Evolutionary conservation across 1,140 invertebrate species (phyloP).

Genomic region (Agrilus planipennis): DNA sequence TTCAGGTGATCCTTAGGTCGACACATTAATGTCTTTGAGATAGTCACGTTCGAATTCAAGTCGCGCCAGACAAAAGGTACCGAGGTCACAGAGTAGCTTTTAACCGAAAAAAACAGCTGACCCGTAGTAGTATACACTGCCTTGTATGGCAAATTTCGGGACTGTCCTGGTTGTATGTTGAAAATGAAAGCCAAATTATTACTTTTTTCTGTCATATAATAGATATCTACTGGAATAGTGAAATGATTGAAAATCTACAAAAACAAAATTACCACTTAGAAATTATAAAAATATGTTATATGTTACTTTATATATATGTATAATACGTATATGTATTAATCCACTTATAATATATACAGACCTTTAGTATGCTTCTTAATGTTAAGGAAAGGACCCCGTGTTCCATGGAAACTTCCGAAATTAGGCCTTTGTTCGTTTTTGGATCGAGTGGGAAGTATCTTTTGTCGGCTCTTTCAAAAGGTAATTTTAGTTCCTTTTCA

Average conservation of each 20-base stretch:
- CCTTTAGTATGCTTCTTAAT: slow-evolving; percentile 60
- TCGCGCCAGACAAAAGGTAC: slow-evolving; percentile 66
- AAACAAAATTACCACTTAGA: slow-evolving; percentile 7
- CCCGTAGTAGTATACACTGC: slow-evolving; percentile 76
- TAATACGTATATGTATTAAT: slow-evolving; percentile 3
- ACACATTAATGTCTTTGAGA: slow-evolving; percentile 53
- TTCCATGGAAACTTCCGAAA: slow-evolving; percentile 55
- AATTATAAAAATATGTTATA: background rate
- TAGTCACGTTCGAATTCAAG: slow-evolving; percentile 53
- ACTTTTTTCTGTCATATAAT: slow-evolving; percentile 62
- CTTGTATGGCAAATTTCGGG: slow-evolving; percentile 69
- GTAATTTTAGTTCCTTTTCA: slow-evolving; percentile 51
- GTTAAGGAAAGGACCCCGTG: slow-evolving; percentile 59
- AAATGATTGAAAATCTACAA: slow-evolving; percentile 76
- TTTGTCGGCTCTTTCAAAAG: slow-evolving; percentile 77
- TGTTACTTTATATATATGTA: background rate
- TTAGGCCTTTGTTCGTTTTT: slow-evolving; percentile 56
- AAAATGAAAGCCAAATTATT: slow-evolving; percentile 63
- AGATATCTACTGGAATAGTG: slow-evolving; percentile 64
- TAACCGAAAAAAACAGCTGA: slow-evolving; percentile 76
- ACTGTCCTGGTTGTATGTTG: slow-evolving; percentile 49
- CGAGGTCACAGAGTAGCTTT: slow-evolving; percentile 57
- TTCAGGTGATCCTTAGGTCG: slow-evolving; percentile 33
- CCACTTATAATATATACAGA: slow-evolving; percentile 28
- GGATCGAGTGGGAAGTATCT: slow-evolving; percentile 67